Percentiles rank a stretch among this genome's conserved stretches.
These are phyloP conservation scores for Cyclura pinguis DNA, from an alignment of 2,797 vertebrate genomes.

Conservation along the genomic window DNA sequence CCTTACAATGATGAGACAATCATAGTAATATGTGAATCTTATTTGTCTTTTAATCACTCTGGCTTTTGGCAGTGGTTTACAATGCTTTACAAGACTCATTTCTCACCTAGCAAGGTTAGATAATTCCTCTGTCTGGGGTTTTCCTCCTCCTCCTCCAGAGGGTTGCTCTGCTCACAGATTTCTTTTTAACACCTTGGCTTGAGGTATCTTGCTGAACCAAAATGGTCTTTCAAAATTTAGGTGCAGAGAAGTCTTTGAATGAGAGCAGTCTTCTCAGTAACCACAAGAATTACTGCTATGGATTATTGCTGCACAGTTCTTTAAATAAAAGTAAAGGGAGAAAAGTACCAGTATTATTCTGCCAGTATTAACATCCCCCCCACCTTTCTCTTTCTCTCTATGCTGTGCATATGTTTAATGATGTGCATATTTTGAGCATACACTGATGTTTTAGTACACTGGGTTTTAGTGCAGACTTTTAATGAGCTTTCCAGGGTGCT, in stretches of 20 bases:
- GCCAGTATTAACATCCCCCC: too few relatives aligned
- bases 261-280: background rate
- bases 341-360: too few relatives aligned
- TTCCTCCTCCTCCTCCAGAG: background rate
- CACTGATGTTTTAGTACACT: too few relatives aligned
- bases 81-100: background rate
- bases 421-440: too few relatives aligned
- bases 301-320: background rate
- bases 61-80: background rate
- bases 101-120: background rate
- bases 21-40: too few relatives aligned
- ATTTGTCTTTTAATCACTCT: background rate
- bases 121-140: too few relatives aligned
- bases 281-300: too few relatives aligned
- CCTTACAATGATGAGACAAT: too few relatives aligned
- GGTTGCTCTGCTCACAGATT: background rate
- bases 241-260: background rate
- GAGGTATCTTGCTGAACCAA: background rate
- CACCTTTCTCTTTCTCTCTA: too few relatives aligned
- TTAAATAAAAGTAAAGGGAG: background rate
- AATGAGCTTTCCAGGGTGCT: too few relatives aligned
- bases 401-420: too few relatives aligned
- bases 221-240: background rate
- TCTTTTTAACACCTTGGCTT: background rate
- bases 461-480: too few relatives aligned